Conservation (phyloP, 2,113 vertebrate species). For the Gopherus flavomarginatus region DNA sequence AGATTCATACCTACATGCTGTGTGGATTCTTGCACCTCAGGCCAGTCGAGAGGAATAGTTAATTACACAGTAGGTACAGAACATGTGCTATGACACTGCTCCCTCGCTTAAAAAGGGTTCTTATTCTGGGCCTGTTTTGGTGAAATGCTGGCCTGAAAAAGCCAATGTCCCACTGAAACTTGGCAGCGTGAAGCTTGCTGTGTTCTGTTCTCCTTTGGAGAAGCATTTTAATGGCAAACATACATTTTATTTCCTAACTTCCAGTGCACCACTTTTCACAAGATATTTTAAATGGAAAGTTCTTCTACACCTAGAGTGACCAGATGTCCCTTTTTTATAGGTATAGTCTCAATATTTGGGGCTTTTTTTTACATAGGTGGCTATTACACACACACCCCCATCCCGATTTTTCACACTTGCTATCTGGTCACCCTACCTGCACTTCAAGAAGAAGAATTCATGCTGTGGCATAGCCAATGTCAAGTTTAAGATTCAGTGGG, state of each 20-base stretch:
- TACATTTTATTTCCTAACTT: neutral
- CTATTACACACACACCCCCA: too few relatives aligned
- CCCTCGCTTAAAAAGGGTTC: neutral
- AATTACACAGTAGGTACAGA: too few relatives aligned
- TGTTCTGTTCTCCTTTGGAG: neutral
- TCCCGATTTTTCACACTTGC: too few relatives aligned
- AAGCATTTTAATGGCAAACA: neutral
- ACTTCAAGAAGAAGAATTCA: neutral
- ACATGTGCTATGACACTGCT: too few relatives aligned
- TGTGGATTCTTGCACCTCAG: neutral
- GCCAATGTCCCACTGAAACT: neutral
- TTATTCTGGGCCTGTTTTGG: neutral
- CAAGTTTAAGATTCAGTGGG: neutral
- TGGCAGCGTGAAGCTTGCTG: neutral
- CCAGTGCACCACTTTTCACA: neutral
- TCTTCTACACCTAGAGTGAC: neutral
- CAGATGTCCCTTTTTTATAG: too few relatives aligned
- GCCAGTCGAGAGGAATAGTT: neutral
- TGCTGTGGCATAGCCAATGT: neutral
- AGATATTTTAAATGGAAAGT: neutral
- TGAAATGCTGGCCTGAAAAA: neutral
- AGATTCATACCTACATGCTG: neutral
- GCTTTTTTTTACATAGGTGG: too few relatives aligned
- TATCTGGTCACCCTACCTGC: neutral
- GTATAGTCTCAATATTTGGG: too few relatives aligned